Percentiles rank a stretch among this genome's conserved stretches.
These are phyloP conservation scores for Agrochola lychnidis DNA, from an alignment of 2,888 invertebrate species.

Conservation along the genomic window DNA sequence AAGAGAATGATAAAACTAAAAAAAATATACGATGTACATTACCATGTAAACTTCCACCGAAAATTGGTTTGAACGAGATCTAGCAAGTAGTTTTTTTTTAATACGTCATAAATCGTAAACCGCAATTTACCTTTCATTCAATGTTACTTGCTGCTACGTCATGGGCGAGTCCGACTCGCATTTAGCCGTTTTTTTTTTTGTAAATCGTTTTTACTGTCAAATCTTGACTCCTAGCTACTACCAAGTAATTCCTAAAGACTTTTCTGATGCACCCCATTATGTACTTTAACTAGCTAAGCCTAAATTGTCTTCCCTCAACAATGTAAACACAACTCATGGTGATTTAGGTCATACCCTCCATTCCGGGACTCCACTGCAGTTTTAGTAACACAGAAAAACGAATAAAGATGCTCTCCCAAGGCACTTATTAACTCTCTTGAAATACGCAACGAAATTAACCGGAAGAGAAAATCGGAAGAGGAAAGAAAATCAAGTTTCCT, in stretches of 20 bases:
- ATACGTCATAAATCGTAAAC: too few relatives aligned
- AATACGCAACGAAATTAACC: slow-evolving; percentile 42
- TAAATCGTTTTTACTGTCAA: too few relatives aligned
- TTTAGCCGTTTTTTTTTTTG: too few relatives aligned
- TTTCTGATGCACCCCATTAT: too few relatives aligned
- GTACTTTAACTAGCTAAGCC: background rate
- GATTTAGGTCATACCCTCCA: slow-evolving; percentile 1
- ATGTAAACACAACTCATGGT: background rate
- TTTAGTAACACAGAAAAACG: slow-evolving; percentile 2
- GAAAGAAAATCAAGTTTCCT: slow-evolving; percentile 37
- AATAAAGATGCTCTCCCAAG: slow-evolving; percentile 32
- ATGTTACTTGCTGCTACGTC: too few relatives aligned
- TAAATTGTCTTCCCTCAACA: background rate
- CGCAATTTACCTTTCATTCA: too few relatives aligned
- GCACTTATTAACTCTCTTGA: slow-evolving; percentile 24
- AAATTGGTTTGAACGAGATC: too few relatives aligned
- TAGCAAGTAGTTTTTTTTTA: too few relatives aligned
- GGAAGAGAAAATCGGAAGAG: slow-evolving; percentile 22
- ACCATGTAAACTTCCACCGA: too few relatives aligned
- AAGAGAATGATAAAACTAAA: too few relatives aligned
- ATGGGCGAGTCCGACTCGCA: too few relatives aligned
- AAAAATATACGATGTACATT: too few relatives aligned
- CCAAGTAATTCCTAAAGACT: background rate
- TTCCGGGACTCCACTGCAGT: slow-evolving; percentile 18
- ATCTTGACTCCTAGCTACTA: background rate